Base-by-base conservation (phyloP, 2,113 vertebrate genomes). In the Hemiprocne comata region DNA sequence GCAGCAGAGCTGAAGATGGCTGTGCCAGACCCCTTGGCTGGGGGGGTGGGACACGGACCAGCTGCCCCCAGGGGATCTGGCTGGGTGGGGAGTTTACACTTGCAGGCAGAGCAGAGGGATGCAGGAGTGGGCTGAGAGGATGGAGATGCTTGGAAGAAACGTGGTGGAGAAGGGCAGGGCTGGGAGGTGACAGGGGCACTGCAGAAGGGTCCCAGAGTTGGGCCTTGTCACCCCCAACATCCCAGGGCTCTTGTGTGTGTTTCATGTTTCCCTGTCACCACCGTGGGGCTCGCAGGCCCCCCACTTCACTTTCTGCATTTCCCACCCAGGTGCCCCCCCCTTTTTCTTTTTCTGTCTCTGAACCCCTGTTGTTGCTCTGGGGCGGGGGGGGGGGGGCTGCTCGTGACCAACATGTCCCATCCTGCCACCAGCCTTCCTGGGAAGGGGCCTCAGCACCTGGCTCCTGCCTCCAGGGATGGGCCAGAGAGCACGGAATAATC, bases 271-370 rank as follows among this genome's bases (percentile, higher is more conserved):
- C 50, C 21, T 50, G 23, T 50, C 50, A 50, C 23, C 40, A 12
- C 64, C 0, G 0, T 1, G 13, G 65, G 55, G 18, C 57, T 71
- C 14, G 0, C n/a, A 44, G 26, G 42, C 51, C 12, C 31, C 31
- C 15, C 2, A 1, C 65, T n/a, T 73, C 15, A 10, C 71, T 70
- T n/a, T 60, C 72, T 78, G 71, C 57, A 5, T 80, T 83, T 94
- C 76, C 64, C 72, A 61, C 72, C 34, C 42, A 31, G 23, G 31
- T 53, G 11, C 19, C 10, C 29, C 7, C 7, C 3, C 5, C 1
- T 11, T 4, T 6, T 33, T 20, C 9, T 13, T 33, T 42, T 28
- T 36, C 36, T 10, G 11, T 48, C 18, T 48, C 46, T n/a, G 25
- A 64, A 64, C 73, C 0, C 6, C 5, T 14, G 55, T 58, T 54